These are phyloP conservation scores for Malthinus seriepunctatus DNA, from an alignment of 2,888 invertebrate species.

Conservation along the genomic window DNA sequence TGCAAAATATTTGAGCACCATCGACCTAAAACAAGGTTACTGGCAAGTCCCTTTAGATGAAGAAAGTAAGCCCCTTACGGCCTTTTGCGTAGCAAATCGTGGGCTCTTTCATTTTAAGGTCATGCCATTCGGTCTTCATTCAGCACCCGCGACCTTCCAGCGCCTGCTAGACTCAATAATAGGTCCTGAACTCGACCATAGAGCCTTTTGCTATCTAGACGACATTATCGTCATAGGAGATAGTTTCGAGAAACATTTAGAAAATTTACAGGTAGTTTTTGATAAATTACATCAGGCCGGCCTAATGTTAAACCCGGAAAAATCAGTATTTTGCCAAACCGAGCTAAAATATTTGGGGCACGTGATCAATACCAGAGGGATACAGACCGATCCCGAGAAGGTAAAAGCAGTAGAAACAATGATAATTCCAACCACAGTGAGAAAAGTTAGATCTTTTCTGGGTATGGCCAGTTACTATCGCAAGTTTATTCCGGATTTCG, in stretches of 20 bases:
- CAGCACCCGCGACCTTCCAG: slow-evolving; percentile 29
- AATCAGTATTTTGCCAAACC: background rate
- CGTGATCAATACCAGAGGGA: slow-evolving; percentile 5
- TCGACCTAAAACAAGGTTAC: slow-evolving; percentile 37
- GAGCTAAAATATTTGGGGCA: slow-evolving; percentile 1
- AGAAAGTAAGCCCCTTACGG: slow-evolving; percentile 30
- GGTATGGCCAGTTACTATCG: slow-evolving; percentile 32
- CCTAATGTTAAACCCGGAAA: background rate
- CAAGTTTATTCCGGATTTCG: background rate
- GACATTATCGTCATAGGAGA: background rate
- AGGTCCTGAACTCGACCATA: background rate
- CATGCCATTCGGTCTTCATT: slow-evolving; percentile 9
- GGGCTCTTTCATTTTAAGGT: slow-evolving; percentile 21
- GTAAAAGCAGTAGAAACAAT: slow-evolving; percentile 26
- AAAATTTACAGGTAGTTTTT: background rate
- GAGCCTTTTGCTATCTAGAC: background rate
- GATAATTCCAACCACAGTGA: slow-evolving; percentile 13
- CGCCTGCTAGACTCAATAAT: background rate
- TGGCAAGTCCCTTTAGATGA: slow-evolving; percentile 34
- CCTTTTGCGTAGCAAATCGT: slow-evolving; percentile 36
- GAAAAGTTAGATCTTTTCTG: slow-evolving; percentile 24
- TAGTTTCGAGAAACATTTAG: slow-evolving; percentile 21
- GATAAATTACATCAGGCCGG: background rate
- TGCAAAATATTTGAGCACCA: slow-evolving; percentile 31
- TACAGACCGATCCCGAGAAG: slow-evolving; percentile 32